Evolutionary conservation across 2,888 invertebrate genomes (phyloP), one percentile per base, ranked within the genome.

Genomic region (Lymantria dispar): DNA sequence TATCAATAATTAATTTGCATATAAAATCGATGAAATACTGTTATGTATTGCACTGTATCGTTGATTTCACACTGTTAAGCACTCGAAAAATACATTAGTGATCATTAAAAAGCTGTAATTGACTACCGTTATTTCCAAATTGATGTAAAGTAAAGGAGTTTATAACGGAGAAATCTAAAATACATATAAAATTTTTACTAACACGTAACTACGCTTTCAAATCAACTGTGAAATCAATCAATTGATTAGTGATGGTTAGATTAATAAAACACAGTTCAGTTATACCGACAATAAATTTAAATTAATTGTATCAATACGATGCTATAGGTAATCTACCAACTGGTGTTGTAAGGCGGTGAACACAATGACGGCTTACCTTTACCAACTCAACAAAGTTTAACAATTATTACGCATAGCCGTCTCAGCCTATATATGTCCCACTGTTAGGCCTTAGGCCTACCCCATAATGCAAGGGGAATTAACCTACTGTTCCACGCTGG

Each of bases 191-290:
- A 68, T 52, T 41, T 54, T 61, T 62, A 54, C 59, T 62, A 56
- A 55, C 43, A 40, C 52, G 55, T 67, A 70, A 73, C 61, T 58
- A 71, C 70, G 64, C 66, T 68, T 69, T 68, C 73, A 57, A 76
- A 76, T 77, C 69, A 63, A 62, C 68, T 74, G 73, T 76, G 73
- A 76, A 77, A 76, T 74, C 72, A 68, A 73, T 76, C 67, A 70
- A 64, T 68, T 62, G 69, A 72, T 73, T 72, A 67, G 70, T 67
- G 47, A 67, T 51, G 68, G 70, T 64, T 59, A 59, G 49, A 62
- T 60, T 64, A 64, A 65, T 68, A 65, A 60, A 66, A 70, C 70
- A 68, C 63, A 65, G 72, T 61, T 47, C 59, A 59, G 60, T 61
- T 62, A 55, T 56, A 69, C 56, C 54, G 61, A 54, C 52, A 50